These are phyloP conservation scores for Graphium colonna DNA, from an alignment of 2,888 invertebrate genomes.

Conservation along the genomic window DNA sequence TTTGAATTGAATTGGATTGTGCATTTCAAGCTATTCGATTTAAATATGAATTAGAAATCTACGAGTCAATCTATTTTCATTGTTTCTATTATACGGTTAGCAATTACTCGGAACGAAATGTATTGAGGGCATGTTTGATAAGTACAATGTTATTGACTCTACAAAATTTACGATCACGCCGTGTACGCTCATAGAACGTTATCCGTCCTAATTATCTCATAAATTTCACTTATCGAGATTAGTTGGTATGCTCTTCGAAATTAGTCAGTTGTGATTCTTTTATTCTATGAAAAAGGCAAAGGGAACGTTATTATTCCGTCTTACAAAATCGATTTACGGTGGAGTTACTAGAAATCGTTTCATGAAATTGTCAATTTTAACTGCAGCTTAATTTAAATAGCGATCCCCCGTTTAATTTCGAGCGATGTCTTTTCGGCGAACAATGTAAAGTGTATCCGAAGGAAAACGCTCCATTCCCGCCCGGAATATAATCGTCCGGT, in stretches of 20 bases:
- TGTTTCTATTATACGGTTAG: neutral
- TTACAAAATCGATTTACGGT: slow-evolving; percentile 10
- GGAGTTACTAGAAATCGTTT: neutral
- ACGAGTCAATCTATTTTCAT: too few relatives aligned
- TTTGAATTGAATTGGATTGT: too few relatives aligned
- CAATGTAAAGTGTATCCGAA: slow-evolving; percentile 68
- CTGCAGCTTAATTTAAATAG: neutral
- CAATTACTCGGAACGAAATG: slow-evolving; percentile 2
- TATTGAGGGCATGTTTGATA: slow-evolving; percentile 28
- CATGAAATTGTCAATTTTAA: slow-evolving; percentile 12
- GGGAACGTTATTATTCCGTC: neutral
- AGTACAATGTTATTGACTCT: slow-evolving; percentile 37
- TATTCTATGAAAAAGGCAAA: neutral
- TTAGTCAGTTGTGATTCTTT: slow-evolving; percentile 48
- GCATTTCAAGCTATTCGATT: too few relatives aligned
- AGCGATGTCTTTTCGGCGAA: slow-evolving; percentile 48
- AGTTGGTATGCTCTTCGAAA: slow-evolving; percentile 74
- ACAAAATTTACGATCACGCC: slow-evolving; percentile 49
- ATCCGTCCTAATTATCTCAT: slow-evolving; percentile 72
- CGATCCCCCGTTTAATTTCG: slow-evolving; percentile 31
- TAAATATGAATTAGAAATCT: too few relatives aligned
- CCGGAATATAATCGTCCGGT: slow-evolving; percentile 80
- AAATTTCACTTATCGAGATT: slow-evolving; percentile 76
- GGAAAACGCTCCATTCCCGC: slow-evolving; percentile 77
- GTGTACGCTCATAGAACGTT: slow-evolving; percentile 57